phyloP scores from a whole-genome alignment of 2,797 vertebrate species.

The Chanos chanos region DNA sequence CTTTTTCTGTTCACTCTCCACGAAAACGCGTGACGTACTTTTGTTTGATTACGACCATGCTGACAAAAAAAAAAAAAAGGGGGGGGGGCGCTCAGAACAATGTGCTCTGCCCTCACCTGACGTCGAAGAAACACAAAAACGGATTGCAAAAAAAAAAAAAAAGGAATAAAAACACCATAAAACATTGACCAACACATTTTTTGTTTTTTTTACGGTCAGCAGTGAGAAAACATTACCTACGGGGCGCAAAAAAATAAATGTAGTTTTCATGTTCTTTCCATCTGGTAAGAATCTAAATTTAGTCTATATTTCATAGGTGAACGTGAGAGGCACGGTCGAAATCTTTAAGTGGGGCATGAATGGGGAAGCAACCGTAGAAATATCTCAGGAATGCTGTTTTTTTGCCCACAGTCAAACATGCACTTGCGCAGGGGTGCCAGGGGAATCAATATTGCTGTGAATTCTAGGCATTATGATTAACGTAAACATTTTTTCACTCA shows the following conservation, averaged over 20 bases:
- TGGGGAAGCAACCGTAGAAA: slow-evolving; percentile 41
- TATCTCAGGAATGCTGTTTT: slow-evolving; percentile 45
- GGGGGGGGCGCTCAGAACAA: too few relatives aligned
- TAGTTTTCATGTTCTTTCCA: too few relatives aligned
- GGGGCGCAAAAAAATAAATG: too few relatives aligned
- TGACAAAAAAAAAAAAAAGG: not conserved
- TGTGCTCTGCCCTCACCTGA: too few relatives aligned
- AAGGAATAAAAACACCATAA: too few relatives aligned
- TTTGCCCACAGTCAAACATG: slow-evolving; percentile 16
- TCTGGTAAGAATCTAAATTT: too few relatives aligned
- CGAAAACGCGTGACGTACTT: slow-evolving; percentile 35
- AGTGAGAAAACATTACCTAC: too few relatives aligned
- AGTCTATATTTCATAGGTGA: too few relatives aligned
- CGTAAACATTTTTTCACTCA: not conserved
- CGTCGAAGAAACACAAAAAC: too few relatives aligned
- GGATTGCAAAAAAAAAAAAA: too few relatives aligned
- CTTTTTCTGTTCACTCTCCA: slow-evolving; percentile 52
- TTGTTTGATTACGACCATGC: not conserved
- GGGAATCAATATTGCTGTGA: slow-evolving; percentile 6
- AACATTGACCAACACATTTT: too few relatives aligned
- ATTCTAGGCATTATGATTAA: slow-evolving; percentile 6
- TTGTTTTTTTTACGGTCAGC: too few relatives aligned
- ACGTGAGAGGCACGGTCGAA: not conserved
- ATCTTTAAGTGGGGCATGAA: slow-evolving; percentile 10
- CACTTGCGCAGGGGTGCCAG: slow-evolving; percentile 8